Percentiles rank a stretch among this genome's conserved stretches.
phyloP scores from a whole-genome alignment of 2,888 invertebrate genomes.

The Mycogona germanica region DNA sequence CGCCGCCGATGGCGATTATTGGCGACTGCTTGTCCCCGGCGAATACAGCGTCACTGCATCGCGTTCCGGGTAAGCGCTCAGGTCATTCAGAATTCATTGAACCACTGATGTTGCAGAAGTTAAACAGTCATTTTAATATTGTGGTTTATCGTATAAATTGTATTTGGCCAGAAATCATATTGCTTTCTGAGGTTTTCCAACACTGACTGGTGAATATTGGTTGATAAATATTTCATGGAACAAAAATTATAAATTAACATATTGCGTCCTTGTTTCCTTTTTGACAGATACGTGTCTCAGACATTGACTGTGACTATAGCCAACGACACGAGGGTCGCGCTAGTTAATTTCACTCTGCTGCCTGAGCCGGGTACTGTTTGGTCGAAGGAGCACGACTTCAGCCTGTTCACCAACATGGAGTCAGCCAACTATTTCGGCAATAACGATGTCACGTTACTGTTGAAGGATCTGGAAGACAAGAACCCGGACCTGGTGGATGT shows the following conservation, averaged over 20 bases:
- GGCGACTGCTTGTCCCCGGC: constrained; percentile 70
- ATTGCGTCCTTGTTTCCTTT: constrained; percentile 8
- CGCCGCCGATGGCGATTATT: constrained; percentile 73
- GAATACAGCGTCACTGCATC: constrained; percentile 62
- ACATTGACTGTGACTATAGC: constrained; percentile 51
- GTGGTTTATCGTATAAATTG: too few species aligned
- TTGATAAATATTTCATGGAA: too few species aligned
- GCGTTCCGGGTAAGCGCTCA: constrained; percentile 56
- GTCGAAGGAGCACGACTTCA: constrained; percentile 40
- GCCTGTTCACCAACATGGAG: constrained; percentile 35
- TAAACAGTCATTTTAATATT: too few species aligned
- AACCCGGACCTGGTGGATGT: neutral
- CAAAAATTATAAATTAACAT: neutral
- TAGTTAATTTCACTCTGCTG: constrained; percentile 65
- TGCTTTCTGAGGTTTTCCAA: too few species aligned
- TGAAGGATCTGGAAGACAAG: constrained; percentile 50
- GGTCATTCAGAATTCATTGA: too few species aligned
- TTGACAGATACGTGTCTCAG: constrained; percentile 46
- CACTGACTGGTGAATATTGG: too few species aligned
- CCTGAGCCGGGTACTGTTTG: constrained; percentile 69
- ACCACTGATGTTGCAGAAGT: too few species aligned
- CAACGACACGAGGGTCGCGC: constrained; percentile 39
- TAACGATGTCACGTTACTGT: constrained; percentile 47
- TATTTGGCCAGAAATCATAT: too few species aligned
- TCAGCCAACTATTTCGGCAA: constrained; percentile 51